Base-by-base conservation (phyloP, 2,888 invertebrate species). In the Caenorhabditis sulstoni region DNA sequence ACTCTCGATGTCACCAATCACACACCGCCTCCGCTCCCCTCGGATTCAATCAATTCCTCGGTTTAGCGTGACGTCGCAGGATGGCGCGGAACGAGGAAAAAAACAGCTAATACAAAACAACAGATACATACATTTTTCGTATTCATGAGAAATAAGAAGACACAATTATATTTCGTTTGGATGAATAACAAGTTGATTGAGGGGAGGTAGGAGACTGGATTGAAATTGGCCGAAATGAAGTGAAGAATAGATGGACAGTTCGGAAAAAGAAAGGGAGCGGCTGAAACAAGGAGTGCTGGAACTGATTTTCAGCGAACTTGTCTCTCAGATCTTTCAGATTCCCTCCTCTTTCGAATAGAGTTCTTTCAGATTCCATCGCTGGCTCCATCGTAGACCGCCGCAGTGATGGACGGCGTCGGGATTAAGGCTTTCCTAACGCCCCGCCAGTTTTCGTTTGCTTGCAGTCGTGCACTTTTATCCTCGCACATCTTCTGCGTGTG, bases 91-190 rank as follows among this genome's bases (percentile, higher is more conserved):
- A 44, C 16, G 16, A 37, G 16, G 39, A 39, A 50, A 50, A 39
- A 50, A 50, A 16, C 39, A 52, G 39, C 53, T 52, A 55, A 39
- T 29, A 29, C 29, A 29, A 29, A 29, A 29, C 44, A 45, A 66
- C 29, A 53, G 53, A 53, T 57, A 58, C 57, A 53, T 57, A 58
- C 57, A 58, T 58, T 58, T 67, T 50, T 67, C 67, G 45, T 50
- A 57, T 49, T 58, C 29, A 44, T 39, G n/a, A 41, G 57, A 16
- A 29, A 53, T 37, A 5, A 53, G 35, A 39, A 57, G 57, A 57
- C 57, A 41, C 57, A 39, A 50, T 55, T 35, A 37, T 58, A 39
- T 41, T 5, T 29, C 29, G 29, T 44, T 58, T 22, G 55, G 45
- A 45, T 66, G 55, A 65, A 53, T 65, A 52, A 52, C 52, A 52